phyloP scores from a whole-genome alignment of 1,140 invertebrate species.

The Aphaenogaster ashmeadi region DNA sequence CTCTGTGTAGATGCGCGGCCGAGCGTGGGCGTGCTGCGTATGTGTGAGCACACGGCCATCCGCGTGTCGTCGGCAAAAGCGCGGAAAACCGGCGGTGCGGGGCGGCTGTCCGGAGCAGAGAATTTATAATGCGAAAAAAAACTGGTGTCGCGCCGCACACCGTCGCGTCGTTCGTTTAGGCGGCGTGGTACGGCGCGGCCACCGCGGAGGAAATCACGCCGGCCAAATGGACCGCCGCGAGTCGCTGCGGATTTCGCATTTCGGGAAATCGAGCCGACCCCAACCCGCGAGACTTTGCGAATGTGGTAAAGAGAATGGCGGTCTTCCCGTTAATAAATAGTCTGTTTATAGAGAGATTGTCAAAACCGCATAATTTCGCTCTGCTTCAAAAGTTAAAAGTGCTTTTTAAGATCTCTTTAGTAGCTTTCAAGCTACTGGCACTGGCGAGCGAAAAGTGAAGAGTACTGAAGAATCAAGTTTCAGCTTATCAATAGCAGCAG shows the following conservation, averaged over 20 bases:
- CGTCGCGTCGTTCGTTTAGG: slow-evolving; percentile 67
- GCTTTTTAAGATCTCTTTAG: too few species aligned
- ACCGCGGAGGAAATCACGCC: slow-evolving; percentile 69
- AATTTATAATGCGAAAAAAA: slow-evolving; percentile 82
- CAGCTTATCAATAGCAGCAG: not conserved
- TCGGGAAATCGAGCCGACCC: slow-evolving; percentile 59
- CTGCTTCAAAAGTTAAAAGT: not conserved
- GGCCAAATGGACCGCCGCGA: slow-evolving; percentile 61
- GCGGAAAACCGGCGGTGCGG: slow-evolving; percentile 43
- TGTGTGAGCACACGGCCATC: slow-evolving; percentile 34
- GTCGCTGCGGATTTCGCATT: slow-evolving; percentile 57
- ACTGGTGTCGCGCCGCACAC: slow-evolving; percentile 53
- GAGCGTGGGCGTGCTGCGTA: not conserved
- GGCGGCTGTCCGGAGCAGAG: slow-evolving; percentile 80
- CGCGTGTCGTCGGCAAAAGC: slow-evolving; percentile 60
- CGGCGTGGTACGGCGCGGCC: slow-evolving; percentile 29
- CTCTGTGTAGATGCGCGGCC: slow-evolving; percentile 5
- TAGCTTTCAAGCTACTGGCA: not conserved
- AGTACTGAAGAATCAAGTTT: not conserved
- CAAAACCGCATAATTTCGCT: not conserved
- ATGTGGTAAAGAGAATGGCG: not conserved
- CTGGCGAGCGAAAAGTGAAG: not conserved
- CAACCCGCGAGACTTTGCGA: slow-evolving; percentile 57
- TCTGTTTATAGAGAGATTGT: not conserved
- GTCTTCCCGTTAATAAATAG: not conserved